phyloP scores from a whole-genome alignment of 2,888 invertebrate genomes.

The Drosophila neotestacea region DNA sequence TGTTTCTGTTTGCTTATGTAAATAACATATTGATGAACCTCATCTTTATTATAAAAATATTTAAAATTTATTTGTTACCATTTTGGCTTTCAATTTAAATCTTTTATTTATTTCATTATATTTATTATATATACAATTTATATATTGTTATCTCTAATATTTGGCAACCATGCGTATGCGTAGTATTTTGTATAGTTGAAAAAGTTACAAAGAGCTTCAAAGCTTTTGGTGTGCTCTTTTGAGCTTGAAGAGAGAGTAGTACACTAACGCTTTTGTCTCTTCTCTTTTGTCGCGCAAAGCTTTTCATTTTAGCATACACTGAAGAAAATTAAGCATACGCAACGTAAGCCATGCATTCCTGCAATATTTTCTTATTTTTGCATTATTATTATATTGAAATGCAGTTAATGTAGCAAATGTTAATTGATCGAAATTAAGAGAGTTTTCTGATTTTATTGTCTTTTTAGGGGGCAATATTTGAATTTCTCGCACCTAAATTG shows the following conservation, averaged over 20 bases:
- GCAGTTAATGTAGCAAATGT: background rate
- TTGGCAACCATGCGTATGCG: slow-evolving; percentile 9
- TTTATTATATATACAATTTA: background rate
- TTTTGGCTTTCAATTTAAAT: background rate
- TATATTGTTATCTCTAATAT: background rate
- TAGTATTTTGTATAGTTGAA: slow-evolving; percentile 2
- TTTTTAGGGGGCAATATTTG: background rate
- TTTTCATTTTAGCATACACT: slow-evolving; percentile 45
- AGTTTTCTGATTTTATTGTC: background rate
- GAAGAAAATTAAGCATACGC: slow-evolving; percentile 36
- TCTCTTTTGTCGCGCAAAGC: slow-evolving; percentile 38
- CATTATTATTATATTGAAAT: background rate
- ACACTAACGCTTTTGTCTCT: slow-evolving; percentile 19
- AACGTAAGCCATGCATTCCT: background rate
- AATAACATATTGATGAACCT: background rate
- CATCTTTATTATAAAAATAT: background rate
- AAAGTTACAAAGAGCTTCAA: slow-evolving; percentile 15
- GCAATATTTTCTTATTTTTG: background rate
- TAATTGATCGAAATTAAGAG: background rate
- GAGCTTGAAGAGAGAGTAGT: slow-evolving; percentile 15
- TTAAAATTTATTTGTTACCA: background rate
- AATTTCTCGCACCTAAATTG: slow-evolving; percentile 46
- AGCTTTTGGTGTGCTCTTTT: slow-evolving; percentile 6
- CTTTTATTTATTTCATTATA: background rate
- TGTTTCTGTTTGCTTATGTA: background rate